Evolutionary conservation across 2,888 invertebrate genomes (phyloP).

Genomic region (Drosophila nr. perissopoda): DNA sequence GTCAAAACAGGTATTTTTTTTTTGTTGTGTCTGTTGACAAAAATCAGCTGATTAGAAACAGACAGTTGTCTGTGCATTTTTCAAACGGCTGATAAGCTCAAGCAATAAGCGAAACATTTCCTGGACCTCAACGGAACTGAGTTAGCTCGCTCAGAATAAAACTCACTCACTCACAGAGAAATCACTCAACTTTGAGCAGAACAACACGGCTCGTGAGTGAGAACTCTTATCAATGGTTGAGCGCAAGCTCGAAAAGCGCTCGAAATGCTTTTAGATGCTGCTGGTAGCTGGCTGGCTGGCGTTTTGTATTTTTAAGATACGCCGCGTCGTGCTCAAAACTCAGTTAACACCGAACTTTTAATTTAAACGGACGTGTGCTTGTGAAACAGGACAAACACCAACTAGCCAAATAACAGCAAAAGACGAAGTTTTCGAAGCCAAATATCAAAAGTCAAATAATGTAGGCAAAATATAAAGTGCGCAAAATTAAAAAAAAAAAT

Average conservation of each 20-base stretch:
- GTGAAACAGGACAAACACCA: conserved; percentile 37
- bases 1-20: background rate
- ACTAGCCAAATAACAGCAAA: conserved; percentile 11
- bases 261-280: conserved; percentile 40
- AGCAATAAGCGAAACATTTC: background rate
- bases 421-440: conserved; percentile 14
- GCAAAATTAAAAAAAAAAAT: background rate
- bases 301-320: conserved; percentile 56
- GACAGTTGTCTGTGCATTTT: background rate
- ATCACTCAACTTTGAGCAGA: conserved; percentile 15
- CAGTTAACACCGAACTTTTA: conserved; percentile 83
- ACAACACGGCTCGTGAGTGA: conserved; percentile 31
- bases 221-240: conserved; percentile 49
- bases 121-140: background rate
- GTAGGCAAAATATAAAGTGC: background rate
- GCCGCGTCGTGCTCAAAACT: conserved; percentile 54
- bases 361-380: conserved; percentile 80
- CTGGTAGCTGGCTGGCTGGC: conserved; percentile 1
- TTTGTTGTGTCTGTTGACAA: conserved; percentile 8
- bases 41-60: conserved; percentile 14
- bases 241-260: conserved; percentile 35
- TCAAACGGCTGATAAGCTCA: conserved; percentile 13
- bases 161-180: background rate
- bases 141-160: background rate
- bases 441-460: background rate